phyloP scores from a whole-genome alignment of 1,140 invertebrate genomes.

The Bombyx mandarina region DNA sequence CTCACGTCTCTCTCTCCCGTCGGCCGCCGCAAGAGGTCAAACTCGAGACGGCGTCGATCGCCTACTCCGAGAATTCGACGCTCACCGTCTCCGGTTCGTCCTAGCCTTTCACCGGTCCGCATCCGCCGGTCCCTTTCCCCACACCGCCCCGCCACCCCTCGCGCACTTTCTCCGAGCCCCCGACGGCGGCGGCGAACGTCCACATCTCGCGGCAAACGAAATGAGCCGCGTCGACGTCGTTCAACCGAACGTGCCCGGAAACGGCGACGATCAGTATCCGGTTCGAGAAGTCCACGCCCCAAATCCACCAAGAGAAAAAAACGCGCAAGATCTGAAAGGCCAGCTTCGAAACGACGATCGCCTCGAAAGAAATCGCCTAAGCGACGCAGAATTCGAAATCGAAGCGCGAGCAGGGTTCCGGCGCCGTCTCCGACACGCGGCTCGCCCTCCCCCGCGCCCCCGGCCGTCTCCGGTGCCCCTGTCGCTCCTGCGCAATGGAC shows the following conservation, averaged over 20 bases:
- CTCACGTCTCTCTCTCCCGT: conserved; percentile 26
- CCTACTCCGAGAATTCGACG: conserved; percentile 25
- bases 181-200: conserved; percentile 15
- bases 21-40: conserved; percentile 70
- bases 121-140: conserved; percentile 24
- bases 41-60: conserved; percentile 19
- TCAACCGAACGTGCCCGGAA: conserved; percentile 22
- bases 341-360: conserved; percentile 39
- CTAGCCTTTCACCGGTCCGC: conserved; percentile 27
- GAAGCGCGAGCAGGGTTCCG: conserved; percentile 10
- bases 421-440: conserved; percentile 16
- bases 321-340: conserved; percentile 39
- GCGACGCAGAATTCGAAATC: conserved; percentile 23
- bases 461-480: conserved; percentile 22
- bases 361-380: conserved; percentile 26
- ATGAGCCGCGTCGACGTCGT: conserved; percentile 14
- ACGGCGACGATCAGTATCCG: conserved; percentile 30
- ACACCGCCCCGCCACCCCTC: conserved; percentile 21
- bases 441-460: conserved; percentile 29
- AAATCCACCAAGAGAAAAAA: conserved; percentile 46
- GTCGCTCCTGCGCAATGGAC: too few species aligned
- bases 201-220: conserved; percentile 44
- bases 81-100: conserved; percentile 24
- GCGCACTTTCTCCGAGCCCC: conserved; percentile 25
- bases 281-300: conserved; percentile 20